phyloP scores from a whole-genome alignment of 2,797 vertebrate species.

The Molossus alvarezi region DNA sequence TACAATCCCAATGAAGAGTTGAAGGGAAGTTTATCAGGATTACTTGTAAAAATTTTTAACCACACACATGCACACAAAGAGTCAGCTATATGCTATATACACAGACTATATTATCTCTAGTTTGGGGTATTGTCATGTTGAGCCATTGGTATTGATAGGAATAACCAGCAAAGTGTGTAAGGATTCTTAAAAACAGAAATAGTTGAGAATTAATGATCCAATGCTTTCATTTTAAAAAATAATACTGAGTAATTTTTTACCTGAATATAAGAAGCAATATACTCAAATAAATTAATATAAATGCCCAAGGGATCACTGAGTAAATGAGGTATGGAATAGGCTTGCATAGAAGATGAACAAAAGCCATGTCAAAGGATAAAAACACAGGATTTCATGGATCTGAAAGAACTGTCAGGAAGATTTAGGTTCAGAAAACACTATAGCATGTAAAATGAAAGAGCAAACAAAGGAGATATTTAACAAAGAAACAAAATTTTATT shows the following conservation, averaged over 20 bases:
- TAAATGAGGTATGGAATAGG: neutral
- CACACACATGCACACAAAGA: neutral
- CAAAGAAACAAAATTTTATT: neutral
- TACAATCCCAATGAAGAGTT: neutral
- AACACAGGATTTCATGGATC: neutral
- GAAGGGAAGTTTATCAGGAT: slow-evolving; percentile 1
- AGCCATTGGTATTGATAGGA: neutral
- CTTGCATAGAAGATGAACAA: neutral
- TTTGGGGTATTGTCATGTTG: neutral
- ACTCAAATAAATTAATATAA: slow-evolving; percentile 12
- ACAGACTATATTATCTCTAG: neutral
- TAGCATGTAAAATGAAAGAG: neutral
- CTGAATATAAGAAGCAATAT: neutral
- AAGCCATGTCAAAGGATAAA: neutral
- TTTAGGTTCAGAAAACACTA: neutral
- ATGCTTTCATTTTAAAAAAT: neutral
- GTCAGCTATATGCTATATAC: neutral
- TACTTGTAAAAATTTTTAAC: neutral
- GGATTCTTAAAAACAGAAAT: neutral
- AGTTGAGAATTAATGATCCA: neutral
- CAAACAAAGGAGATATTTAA: neutral
- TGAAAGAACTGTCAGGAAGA: neutral
- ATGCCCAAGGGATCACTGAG: neutral
- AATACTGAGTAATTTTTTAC: slow-evolving; percentile 53
- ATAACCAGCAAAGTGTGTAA: neutral